phyloP scores from a whole-genome alignment of 2,797 vertebrate genomes.

The Furcifer pardalis region DNA sequence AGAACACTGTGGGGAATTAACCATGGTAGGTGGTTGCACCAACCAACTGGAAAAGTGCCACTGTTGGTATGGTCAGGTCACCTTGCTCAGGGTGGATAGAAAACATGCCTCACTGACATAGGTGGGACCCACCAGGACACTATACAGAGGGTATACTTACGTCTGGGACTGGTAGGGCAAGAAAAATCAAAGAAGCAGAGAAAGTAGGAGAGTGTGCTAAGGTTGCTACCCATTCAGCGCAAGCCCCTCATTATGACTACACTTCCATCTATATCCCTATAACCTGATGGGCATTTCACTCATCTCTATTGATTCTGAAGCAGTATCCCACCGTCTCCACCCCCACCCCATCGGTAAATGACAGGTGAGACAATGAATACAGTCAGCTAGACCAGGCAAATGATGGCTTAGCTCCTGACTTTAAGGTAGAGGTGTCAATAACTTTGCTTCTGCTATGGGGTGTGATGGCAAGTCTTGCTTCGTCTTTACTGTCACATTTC shows the following conservation, averaged over 20 bases:
- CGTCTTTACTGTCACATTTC: constrained; percentile 1
- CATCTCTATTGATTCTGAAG: constrained; percentile 6
- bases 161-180: neutral
- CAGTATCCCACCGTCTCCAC: neutral
- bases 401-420: constrained; percentile 5
- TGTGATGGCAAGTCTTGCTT: neutral
- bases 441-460: neutral
- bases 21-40: too few species aligned
- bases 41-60: neutral
- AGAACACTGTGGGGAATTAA: neutral
- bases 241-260: neutral
- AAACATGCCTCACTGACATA: too few species aligned
- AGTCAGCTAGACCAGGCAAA: constrained; percentile 16
- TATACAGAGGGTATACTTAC: neutral
- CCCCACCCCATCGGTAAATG: constrained; percentile 8
- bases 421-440: neutral
- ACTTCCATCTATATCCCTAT: neutral
- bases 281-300: neutral
- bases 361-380: constrained; percentile 29
- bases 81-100: too few species aligned
- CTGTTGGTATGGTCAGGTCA: neutral
- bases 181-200: neutral
- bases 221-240: too few species aligned
- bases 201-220: neutral
- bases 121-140: too few species aligned